Evolutionary conservation across 1,140 invertebrate species (phyloP), one percentile per base, ranked within the genome.

Genomic region (Hormaphis cornu): DNA sequence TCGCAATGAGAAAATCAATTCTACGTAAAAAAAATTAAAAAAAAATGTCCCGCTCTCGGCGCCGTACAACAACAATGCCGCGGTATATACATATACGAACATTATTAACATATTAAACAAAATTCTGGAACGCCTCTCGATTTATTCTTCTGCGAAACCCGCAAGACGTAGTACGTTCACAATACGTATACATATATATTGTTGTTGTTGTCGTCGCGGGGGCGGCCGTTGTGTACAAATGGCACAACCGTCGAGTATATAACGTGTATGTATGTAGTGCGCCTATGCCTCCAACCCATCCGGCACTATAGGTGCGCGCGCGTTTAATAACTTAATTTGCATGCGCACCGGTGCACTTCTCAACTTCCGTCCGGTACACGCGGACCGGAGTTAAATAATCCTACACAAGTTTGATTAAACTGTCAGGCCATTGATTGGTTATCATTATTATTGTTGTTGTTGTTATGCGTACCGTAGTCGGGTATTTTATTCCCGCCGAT

Each of bases 321-420:
- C 61, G 61, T 46, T 66, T 46, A 50, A 66, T 66, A 66, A 66
- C 35, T 33, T 66, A 50, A 66, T 66, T 66, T 66, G 61, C 61
- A 66, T 66, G 50, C 61, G 22, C 28, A 48, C 30, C 18, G 44
- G 42, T 24, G 30, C 22, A 50, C 42, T 46, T 46, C 61, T 50
- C 6, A 26, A 28, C 61, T 46, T 33, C n/a, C 24, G 16, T 66
- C 61, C 22, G 50, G 28, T 46, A 30, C 24, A 28, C 42, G 35
- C 28, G 35, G n/a, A n/a, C n/a, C 28, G 35, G 44, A 33, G 50
- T 48, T 66, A 46, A 66, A 66, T 66, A n/a, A 5, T 40, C 7
- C 37, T 61, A 37, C 33, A 48, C n/a, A 50, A 66, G 61, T 66
- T 66, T 66, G 61, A 66, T 66, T 66, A 66, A 66, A 66, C 61